Conservation (phyloP, 2,888 invertebrate species). For the Drosophila barbarae region DNA sequence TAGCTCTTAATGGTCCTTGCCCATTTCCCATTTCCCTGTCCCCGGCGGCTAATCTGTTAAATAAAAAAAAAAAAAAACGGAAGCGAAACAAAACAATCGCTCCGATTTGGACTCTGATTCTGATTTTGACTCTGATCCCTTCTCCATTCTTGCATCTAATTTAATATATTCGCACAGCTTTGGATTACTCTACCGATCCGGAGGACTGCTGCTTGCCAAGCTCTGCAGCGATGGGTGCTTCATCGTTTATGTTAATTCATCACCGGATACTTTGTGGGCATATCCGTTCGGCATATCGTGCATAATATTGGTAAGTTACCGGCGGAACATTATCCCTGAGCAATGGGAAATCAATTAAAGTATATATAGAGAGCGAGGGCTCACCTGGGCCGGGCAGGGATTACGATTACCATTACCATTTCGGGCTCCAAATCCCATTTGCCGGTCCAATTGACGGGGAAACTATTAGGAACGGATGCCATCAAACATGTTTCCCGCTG, state of each 20-base stretch:
- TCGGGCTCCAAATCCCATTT: constrained; percentile 21
- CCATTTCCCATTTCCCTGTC: constrained; percentile 48
- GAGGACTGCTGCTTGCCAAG: constrained; percentile 82
- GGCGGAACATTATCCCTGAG: constrained; percentile 13
- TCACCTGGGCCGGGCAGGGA: not conserved
- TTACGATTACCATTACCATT: constrained; percentile 15
- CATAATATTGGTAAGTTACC: constrained; percentile 82
- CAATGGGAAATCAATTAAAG: constrained; percentile 30
- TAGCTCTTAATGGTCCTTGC: constrained; percentile 19
- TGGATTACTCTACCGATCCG: constrained; percentile 83
- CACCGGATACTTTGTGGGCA: constrained; percentile 82
- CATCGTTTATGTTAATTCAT: constrained; percentile 84
- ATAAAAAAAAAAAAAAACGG: constrained; percentile 36
- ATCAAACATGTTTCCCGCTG: constrained; percentile 7
- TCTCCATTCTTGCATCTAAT: constrained; percentile 8
- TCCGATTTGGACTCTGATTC: constrained; percentile 22
- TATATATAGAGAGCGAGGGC: not conserved
- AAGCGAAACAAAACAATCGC: constrained; percentile 25
- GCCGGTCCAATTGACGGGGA: constrained; percentile 40
- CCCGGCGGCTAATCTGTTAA: constrained; percentile 34
- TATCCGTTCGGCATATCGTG: constrained; percentile 83
- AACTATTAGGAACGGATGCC: constrained; percentile 50
- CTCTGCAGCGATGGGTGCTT: constrained; percentile 83
- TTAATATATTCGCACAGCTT: constrained; percentile 79
- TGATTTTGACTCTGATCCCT: not conserved